Evolutionary conservation across 2,797 vertebrate species (phyloP), one percentile per base, ranked within the genome.

Genomic region (Chaunax sp.): DNA sequence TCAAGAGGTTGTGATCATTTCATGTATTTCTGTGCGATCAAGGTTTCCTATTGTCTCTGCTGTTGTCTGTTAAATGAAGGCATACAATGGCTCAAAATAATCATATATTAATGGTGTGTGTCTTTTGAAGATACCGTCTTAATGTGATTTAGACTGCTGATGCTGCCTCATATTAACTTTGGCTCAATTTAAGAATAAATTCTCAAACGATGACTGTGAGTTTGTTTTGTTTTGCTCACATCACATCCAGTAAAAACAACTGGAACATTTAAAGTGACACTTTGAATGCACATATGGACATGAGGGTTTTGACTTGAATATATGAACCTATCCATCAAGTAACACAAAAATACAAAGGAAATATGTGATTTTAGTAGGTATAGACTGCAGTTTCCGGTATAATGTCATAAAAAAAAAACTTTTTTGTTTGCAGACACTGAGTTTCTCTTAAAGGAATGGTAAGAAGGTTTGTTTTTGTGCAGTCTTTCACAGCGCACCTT

Each of bases 401-500:
- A n/a, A n/a, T n/a, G n/a, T n/a, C n/a, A n/a, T n/a, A n/a, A n/a
- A n/a, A n/a, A n/a, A 16, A 55, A 25, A 23, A 25, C 4, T 12
- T n/a, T 40, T 4, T 9, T 25, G 23, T 43, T 7, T 41, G 23
- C 23, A 43, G 25, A 10, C 55, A 20, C n/a, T n/a, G 1, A 22
- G 18, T 33, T 30, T 52, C 3, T 26, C 6, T 52, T 14, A 8
- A 57, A 41, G 16, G 18, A 33, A 51, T 23, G 25, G n/a, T 50
- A n/a, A 30, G 38, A 51, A 37, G 49, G 30, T 57, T 45, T 38
- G 47, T 59, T n/a, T 69, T 16, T 12, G 12, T 54, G 66, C 44
- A 64, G 41, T 41, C 40, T 14, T 40, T 78, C 58, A 53, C 26
- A 33, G 38, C 37, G 26, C 18, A 64, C 33, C 67, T 88, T 80